Conservation (phyloP, 1,140 invertebrate genomes). For the Drosophila oshimai region DNA sequence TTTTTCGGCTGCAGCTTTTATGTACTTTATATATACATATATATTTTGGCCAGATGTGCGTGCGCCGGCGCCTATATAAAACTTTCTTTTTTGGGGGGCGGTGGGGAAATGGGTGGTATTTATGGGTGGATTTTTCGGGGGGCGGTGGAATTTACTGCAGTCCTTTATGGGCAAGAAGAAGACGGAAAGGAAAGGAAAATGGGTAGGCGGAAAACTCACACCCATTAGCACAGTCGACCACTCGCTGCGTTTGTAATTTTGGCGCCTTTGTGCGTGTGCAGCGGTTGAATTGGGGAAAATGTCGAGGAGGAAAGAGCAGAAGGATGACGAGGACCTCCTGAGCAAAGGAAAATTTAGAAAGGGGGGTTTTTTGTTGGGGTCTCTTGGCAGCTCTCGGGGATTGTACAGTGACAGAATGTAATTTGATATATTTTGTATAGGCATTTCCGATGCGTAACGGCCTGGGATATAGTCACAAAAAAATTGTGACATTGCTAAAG, state of each 20-base stretch:
- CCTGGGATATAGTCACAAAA: neutral
- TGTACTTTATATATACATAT: slow-evolving; percentile 14
- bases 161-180: slow-evolving; percentile 56
- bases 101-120: neutral
- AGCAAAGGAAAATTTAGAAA: neutral
- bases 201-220: slow-evolving; percentile 4
- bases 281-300: slow-evolving; percentile 12
- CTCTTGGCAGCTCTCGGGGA: slow-evolving; percentile 12
- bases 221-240: slow-evolving; percentile 39
- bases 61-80: slow-evolving; percentile 55
- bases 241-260: slow-evolving; percentile 80
- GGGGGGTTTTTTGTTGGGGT: too few relatives aligned
- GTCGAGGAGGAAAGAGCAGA: neutral
- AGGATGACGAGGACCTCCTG: neutral
- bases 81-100: slow-evolving; percentile 9
- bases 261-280: slow-evolving; percentile 79
- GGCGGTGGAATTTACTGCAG: slow-evolving; percentile 53
- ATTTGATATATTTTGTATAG: slow-evolving; percentile 28
- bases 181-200: neutral
- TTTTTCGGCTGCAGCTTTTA: slow-evolving; percentile 60
- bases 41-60: slow-evolving; percentile 44
- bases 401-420: slow-evolving; percentile 36
- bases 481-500: neutral
- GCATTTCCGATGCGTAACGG: slow-evolving; percentile 25
- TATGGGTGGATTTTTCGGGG: slow-evolving; percentile 2